phyloP scores from a whole-genome alignment of 30 jellyfish, hydroid and myxozoan genomes.

The Aurelia aurita region DNA sequence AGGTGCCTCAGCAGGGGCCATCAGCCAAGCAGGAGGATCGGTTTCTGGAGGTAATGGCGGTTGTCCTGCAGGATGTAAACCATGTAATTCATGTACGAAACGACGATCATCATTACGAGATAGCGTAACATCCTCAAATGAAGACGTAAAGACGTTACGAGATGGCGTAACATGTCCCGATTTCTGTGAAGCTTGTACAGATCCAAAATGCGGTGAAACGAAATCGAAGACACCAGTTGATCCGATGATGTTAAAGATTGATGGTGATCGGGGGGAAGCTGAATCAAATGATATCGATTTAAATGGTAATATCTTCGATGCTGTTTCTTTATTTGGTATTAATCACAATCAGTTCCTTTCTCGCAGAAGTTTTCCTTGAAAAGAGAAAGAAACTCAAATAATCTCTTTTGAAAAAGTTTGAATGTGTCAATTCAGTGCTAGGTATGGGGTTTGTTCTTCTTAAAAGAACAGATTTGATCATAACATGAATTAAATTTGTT shows the following conservation, averaged over 20 bases:
- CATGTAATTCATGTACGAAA: constrained; percentile 31
- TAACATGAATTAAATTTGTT: no score
- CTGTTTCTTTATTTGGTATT: no score
- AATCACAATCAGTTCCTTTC: no score
- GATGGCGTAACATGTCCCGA: constrained; percentile 44
- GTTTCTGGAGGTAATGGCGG: constrained; percentile 58
- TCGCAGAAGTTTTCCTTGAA: no score
- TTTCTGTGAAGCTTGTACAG: constrained; percentile 53
- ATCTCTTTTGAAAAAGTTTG: no score
- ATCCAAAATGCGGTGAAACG: constrained; percentile 29
- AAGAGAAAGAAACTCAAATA: no score
- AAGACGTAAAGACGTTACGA: not conserved
- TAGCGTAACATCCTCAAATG: not conserved
- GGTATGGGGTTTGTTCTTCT: no score
- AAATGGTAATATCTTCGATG: constrained; percentile 25
- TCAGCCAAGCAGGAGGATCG: constrained; percentile 57
- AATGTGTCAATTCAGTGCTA: no score
- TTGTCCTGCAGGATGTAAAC: constrained; percentile 71
- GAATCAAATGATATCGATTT: constrained; percentile 73
- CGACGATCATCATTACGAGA: no score
- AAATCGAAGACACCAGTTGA: constrained; percentile 42
- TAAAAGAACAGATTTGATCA: no score
- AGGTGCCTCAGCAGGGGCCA: constrained; percentile 61
- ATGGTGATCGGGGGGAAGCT: constrained; percentile 60
- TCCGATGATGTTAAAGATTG: constrained; percentile 42